Base-by-base conservation (phyloP, 2,113 vertebrate species). In the Pedetes capensis region DNA sequence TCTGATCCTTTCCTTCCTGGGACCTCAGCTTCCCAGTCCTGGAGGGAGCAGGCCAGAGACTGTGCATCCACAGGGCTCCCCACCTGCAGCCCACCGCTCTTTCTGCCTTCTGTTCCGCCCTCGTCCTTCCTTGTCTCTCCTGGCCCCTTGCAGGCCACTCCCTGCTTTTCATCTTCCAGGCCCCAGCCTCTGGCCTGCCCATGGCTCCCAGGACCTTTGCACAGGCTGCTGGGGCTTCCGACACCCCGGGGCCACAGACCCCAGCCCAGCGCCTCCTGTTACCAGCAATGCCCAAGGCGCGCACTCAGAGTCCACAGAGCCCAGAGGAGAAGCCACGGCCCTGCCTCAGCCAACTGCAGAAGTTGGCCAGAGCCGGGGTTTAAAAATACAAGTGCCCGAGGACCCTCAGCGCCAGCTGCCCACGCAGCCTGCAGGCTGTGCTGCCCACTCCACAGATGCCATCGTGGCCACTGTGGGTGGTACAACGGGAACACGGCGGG, bases 361-460 rank as follows among this genome's bases (percentile, higher is more conserved):
- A 37, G 18, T 1, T 74, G 92, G 55, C 53, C 95, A 79, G 81
- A 81, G 39, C 47, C 0, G 0, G 59, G 61, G 44, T 95, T 94
- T 97, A 96, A 97, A 96, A 95, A 94, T 95, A 93, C 23, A 9
- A 86, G 55, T 57, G 68, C 63, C 95, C 89, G 34, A 42, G 85
- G 69, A 68, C 69, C 93, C 93, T 89, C 29, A 0, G n/a, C 57
- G 71, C 95, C 92, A 84, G 75, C 71, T 37, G 68, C 95, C 96
- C 96, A 92, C 91, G 34, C 95, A 95, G 95, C 96, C 94, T 85
- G 83, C 89, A 80, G 93, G 81, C 95, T 71, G 82, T 6, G 83
- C 97, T 91, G 86, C 97, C 96, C 95, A 96, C 97, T 85, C 59
- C 57, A 20, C 96, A 96, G 97, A 94, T 97, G 96, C 94, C 72